Conservation (phyloP, 2,113 vertebrate species). For the Sphyrna mokarran region DNA sequence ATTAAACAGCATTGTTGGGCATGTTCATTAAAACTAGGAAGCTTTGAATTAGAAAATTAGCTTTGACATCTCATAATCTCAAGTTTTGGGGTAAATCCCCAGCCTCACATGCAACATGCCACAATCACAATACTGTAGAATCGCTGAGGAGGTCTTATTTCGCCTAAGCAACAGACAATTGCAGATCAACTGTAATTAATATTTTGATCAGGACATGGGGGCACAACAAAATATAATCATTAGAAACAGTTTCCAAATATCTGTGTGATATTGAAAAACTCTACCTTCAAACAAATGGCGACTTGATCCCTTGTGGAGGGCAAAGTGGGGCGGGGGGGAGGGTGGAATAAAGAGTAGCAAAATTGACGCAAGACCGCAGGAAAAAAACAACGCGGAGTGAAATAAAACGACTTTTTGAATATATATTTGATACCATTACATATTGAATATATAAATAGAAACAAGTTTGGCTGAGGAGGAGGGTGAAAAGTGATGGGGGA, state of each 20-base stretch:
- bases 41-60: not conserved
- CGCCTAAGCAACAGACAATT: not conserved
- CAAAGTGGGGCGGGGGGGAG: not conserved
- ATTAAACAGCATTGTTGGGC: not conserved
- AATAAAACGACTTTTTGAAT: not conserved
- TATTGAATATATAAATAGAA: no score
- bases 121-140: not conserved
- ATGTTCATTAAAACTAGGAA: not conserved
- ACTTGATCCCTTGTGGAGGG: not conserved
- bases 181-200: not conserved
- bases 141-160: not conserved
- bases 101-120: not conserved
- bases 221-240: not conserved
- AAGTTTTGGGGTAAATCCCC: not conserved
- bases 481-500: not conserved
- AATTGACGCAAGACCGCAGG: not conserved
- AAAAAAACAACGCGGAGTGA: not conserved
- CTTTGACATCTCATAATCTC: not conserved
- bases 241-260: not conserved
- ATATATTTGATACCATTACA: no score
- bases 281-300: not conserved
- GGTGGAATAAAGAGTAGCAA: not conserved
- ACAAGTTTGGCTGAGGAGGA: no score
- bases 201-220: not conserved
- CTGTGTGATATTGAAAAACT: not conserved